Conservation (phyloP, 2,888 invertebrate genomes). For the Sympetrum striolatum region DNA sequence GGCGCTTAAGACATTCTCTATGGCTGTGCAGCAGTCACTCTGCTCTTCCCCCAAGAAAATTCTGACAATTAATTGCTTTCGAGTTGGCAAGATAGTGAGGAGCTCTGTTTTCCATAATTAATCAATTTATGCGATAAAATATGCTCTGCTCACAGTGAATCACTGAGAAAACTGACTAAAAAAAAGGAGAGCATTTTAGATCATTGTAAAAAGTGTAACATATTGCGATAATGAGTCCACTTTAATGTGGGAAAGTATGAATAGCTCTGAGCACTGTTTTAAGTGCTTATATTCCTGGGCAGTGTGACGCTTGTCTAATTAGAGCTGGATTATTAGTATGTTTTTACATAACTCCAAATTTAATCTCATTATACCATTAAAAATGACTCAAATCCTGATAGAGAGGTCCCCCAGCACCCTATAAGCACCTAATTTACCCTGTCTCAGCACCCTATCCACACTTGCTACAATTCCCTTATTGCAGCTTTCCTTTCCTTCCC, state of each 20-base stretch:
- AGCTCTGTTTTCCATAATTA: conserved; percentile 60
- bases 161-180: conserved; percentile 40
- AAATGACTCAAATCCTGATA: conserved; percentile 40
- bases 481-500: conserved; percentile 38
- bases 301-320: conserved; percentile 65
- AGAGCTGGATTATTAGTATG: conserved; percentile 62
- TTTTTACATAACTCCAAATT: conserved; percentile 66
- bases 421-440: conserved; percentile 38
- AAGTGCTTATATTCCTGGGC: conserved; percentile 72
- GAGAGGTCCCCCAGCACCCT: conserved; percentile 42
- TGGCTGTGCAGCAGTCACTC: conserved; percentile 44
- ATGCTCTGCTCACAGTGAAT: conserved; percentile 42
- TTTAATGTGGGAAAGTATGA: conserved; percentile 57
- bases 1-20: conserved; percentile 41
- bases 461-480: conserved; percentile 36
- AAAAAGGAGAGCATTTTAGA: conserved; percentile 36
- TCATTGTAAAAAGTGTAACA: conserved; percentile 44
- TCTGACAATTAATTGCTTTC: conserved; percentile 38
- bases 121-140: conserved; percentile 36
- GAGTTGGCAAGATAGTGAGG: conserved; percentile 52
- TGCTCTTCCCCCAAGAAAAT: conserved; percentile 40
- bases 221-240: conserved; percentile 42
- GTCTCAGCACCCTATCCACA: conserved; percentile 36
- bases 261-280: conserved; percentile 71
- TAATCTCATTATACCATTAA: conserved; percentile 49